Evolutionary conservation across 1,140 invertebrate species (phyloP).

Genomic region (Drosophila truncata): DNA sequence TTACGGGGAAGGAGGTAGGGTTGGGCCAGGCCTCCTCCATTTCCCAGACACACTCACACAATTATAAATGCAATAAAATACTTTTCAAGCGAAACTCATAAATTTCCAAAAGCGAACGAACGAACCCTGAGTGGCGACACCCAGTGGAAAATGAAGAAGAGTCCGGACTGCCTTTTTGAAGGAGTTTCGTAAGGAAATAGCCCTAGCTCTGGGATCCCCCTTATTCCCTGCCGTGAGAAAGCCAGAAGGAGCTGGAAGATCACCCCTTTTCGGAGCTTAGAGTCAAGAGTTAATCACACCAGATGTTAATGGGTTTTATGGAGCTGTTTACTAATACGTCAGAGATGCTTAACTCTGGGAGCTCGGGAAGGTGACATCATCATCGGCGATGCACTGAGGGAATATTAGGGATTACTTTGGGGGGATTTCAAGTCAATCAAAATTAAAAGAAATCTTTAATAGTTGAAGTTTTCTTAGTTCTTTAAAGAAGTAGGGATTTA

Average conservation of each 20-base stretch:
- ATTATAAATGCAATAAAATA: constrained; percentile 85
- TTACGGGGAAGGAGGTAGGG: constrained; percentile 45
- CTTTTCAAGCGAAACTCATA: constrained; percentile 85
- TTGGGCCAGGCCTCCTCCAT: constrained; percentile 44
- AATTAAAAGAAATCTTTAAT: too few relatives aligned
- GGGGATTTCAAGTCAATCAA: background rate
- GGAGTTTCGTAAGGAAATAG: constrained; percentile 16
- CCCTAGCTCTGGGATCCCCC: constrained; percentile 28
- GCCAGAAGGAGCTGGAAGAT: constrained; percentile 52
- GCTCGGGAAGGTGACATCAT: constrained; percentile 71
- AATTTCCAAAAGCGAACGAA: constrained; percentile 81
- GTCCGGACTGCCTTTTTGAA: constrained; percentile 18
- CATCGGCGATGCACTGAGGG: constrained; percentile 35
- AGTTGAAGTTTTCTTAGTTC: too few relatives aligned
- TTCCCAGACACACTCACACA: constrained; percentile 76
- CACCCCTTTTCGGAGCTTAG: constrained; percentile 57
- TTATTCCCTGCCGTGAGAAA: constrained; percentile 71
- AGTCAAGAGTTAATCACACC: constrained; percentile 81
- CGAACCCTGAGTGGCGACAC: constrained; percentile 65
- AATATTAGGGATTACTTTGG: background rate
- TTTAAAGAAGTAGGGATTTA: too few relatives aligned
- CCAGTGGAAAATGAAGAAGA: constrained; percentile 19
- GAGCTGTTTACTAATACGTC: constrained; percentile 68
- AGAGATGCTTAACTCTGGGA: background rate
- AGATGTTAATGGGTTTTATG: constrained; percentile 85